Base-by-base conservation (phyloP, 2,113 vertebrate genomes). In the Isichthys henryi region DNA sequence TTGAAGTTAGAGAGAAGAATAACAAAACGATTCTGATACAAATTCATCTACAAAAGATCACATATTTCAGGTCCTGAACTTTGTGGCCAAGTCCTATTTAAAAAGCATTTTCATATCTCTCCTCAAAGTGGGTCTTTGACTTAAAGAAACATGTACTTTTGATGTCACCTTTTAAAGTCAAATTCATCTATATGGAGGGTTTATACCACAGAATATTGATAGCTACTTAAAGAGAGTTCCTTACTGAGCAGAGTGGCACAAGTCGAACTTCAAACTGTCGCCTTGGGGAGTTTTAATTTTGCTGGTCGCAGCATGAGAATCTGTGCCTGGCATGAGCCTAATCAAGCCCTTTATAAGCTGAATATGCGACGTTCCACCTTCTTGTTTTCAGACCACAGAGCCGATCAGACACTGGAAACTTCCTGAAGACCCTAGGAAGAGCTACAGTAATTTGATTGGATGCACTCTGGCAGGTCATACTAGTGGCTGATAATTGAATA, bases 311-410 rank as follows among this genome's bases (percentile, higher is more conserved):
- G 21, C 45, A 35, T 82, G 88, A 91, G 82, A 91, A 90, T 90
- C 70, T 11, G 48, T 92, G 92, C 91, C 88, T 91, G 77, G 43
- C 87, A 89, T 53, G 90, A 80, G 88, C 92, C 89, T 92, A 93
- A 82, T 93, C 89, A 89, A 53, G 39, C 88, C 90, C 74, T 90
- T 92, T 90, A 91, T 90, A 93, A 90, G 77, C 88, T 82, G 45
- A 39, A 84, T 89, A 46, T 56, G 84, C 88, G 46, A 80, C 15
- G 48, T 84, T 58, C 39, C 7, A n/a, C 56, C 23, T 89, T 27
- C 31, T 62, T 87, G 48, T n/a, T 89, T 88, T 88, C 45, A 83
- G 86, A 91, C 77, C 89, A 35, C 88, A 74, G 56, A 17, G 88
- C 86, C 5, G 39, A 49, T 62, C 82, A 39, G 43, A 50, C 17